Base-by-base conservation (phyloP, 2,797 vertebrate species). In the Sebastes jordani region DNA sequence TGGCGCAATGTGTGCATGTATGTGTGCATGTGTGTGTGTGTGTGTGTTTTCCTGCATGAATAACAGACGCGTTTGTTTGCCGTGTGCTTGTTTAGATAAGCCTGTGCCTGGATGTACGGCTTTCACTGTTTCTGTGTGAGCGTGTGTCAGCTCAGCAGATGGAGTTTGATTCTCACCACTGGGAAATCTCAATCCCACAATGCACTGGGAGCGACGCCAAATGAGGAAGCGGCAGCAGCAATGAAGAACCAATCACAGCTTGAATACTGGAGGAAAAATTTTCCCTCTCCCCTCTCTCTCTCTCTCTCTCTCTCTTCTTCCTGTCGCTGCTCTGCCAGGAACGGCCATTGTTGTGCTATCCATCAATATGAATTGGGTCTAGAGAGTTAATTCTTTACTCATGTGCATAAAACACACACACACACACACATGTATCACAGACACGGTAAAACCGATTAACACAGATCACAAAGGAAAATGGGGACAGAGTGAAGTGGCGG, bases 161-260 rank as follows among this genome's bases (percentile, higher is more conserved):
- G 92, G 91, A 90, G 89, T 86, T 92, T 83, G 89, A 89, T 88
- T 92, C 89, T 88, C 87, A 90, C 89, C 83, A 80, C 82, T 89
- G 93, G 93, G 92, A 93, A 94, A 93, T 94, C 90, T 88, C 87
- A 88, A 88, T 91, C 93, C 93, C 91, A 94, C 89, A 94, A 94
- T 94, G 91, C 92, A 93, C 85, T 88, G 92, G 93, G 92, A 92
- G 80, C 36, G 1, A 65, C 30, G 92, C 92, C 93, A 95, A 91
- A 91, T 54, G 84, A 87, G 73, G 82, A 89, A 86, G 85, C 5
- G 38, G 86, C 81, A 76, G 86, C 82, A 74, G 84, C 84, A 74
- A 86, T 67, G 76, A 85, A 79, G 73, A 91, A 89, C 88, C 87
- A 89, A 92, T 92, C 91, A 86, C 73, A 78, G 90, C 76, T 76